Evolutionary conservation across 2,113 vertebrate genomes (phyloP).

Genomic region (Limnothrissa miodon): DNA sequence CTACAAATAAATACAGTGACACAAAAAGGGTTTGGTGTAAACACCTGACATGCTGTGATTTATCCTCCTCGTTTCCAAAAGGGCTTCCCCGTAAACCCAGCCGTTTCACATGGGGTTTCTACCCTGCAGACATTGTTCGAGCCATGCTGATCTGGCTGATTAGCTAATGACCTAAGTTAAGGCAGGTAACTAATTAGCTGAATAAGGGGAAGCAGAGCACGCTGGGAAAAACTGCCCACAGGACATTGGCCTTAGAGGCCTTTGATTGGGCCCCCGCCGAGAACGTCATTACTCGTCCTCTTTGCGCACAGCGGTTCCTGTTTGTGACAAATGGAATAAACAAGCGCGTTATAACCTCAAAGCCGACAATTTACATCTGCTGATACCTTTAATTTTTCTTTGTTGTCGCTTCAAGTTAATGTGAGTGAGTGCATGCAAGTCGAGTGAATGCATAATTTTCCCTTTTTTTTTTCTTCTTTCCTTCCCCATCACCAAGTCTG

Average conservation of each 20-base stretch:
- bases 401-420: background rate
- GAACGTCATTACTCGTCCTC: background rate
- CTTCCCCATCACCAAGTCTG: background rate
- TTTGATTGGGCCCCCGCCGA: constrained; percentile 6
- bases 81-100: background rate
- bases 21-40: background rate
- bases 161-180: background rate
- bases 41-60: background rate
- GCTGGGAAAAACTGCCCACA: background rate
- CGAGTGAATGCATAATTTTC: background rate
- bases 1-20: background rate
- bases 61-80: background rate
- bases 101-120: background rate
- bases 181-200: constrained; percentile 12
- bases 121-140: background rate
- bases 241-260: background rate
- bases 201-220: background rate
- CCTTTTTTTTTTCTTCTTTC: background rate
- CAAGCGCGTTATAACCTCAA: background rate
- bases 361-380: background rate
- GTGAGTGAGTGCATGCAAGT: too few relatives aligned
- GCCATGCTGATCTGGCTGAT: constrained; percentile 8
- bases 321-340: background rate
- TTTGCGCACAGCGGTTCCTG: background rate
- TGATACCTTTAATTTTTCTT: background rate